Evolutionary conservation across 2,113 vertebrate species (phyloP), one percentile per base, ranked within the genome.

Genomic region (Varanus komodoensis): DNA sequence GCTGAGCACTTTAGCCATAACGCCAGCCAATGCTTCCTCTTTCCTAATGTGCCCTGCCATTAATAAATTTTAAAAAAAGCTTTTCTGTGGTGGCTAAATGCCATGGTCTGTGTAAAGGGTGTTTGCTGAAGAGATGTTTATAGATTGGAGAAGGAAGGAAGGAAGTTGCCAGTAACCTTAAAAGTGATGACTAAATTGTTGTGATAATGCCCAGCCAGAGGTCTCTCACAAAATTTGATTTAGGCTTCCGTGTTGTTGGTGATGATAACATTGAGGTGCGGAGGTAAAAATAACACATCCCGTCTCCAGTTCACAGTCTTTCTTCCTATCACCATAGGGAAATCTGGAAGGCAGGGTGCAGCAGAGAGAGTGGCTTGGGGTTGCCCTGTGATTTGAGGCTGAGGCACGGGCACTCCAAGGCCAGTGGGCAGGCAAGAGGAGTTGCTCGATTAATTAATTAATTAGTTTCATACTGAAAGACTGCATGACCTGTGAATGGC

Each of bases 311-410:
- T 92, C 81, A 78, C 52, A 86, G 1, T 93, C 91, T 93, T 93
- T 93, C 23, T 82, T 82, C 52, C 48, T 48, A 87, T 87, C 88
- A 61, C 50, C 14, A 14, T 6, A 89, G 34, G 48, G 48, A 89
- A 92, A 91, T 85, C 75, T 4, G 75, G 87, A 90, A 88, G 82
- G 84, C 91, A 91, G 89, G 91, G 93, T 92, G 93, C 4, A 15
- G 57, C 8, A 11, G 19, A 32, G 38, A 44, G 38, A 50, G n/a
- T 34, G 32, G 25, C 32, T 17, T 27, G 1, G 7, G 8, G 11
- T 23, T 64, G 54, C 57, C 44, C 61, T 87, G 57, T 87, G 27
- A 4, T 48, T 90, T 93, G 54, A 74, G 84, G 78, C 64, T 92
- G 34, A 4, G 91, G 34, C 64, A 11, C 14, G 87, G 11, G 12